Conservation (phyloP, 37 sponge, comb jelly and placozoan genomes). For the Agelas oroides region DNA sequence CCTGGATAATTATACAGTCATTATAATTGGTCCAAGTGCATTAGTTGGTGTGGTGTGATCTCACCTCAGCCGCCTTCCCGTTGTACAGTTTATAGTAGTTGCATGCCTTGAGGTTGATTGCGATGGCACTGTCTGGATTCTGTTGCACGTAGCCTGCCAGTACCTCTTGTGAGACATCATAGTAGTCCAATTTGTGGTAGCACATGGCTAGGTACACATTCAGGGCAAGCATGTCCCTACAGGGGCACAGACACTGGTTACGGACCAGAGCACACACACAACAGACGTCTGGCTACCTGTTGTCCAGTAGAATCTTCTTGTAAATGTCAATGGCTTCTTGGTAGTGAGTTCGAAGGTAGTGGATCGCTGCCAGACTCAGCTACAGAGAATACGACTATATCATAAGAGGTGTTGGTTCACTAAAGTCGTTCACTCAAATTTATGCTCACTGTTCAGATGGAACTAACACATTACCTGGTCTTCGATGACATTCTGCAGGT, state of each 20-base stretch:
- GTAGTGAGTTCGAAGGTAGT: conserved; percentile 97
- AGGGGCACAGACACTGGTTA: background rate
- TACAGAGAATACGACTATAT: conserved; percentile 8
- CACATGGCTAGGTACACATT: conserved; percentile 99
- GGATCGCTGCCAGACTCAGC: conserved; percentile 98
- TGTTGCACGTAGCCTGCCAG: conserved; percentile 92
- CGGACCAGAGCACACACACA: background rate
- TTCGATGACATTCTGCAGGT: conserved; percentile 91
- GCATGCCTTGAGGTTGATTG: conserved; percentile 98
- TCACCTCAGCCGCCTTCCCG: conserved; percentile 99
- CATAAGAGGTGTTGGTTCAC: background rate
- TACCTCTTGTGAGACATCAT: conserved; percentile 99
- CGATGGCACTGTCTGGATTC: conserved; percentile 91
- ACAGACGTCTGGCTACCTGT: conserved; percentile 67
- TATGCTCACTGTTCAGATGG: too few relatives aligned
- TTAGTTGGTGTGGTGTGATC: too few relatives aligned
- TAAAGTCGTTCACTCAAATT: too few relatives aligned
- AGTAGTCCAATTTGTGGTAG: conserved; percentile 99
- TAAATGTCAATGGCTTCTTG: conserved; percentile 99
- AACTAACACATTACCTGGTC: too few relatives aligned
- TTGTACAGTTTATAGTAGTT: conserved; percentile 97
- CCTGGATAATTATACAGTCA: conserved; percentile 56
- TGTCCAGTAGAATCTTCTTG: conserved; percentile 91
- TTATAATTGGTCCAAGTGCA: too few relatives aligned
- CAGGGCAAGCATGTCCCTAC: conserved; percentile 94